Conservation (phyloP, 2,797 vertebrate species). For the Gymnodraco acuticeps region DNA sequence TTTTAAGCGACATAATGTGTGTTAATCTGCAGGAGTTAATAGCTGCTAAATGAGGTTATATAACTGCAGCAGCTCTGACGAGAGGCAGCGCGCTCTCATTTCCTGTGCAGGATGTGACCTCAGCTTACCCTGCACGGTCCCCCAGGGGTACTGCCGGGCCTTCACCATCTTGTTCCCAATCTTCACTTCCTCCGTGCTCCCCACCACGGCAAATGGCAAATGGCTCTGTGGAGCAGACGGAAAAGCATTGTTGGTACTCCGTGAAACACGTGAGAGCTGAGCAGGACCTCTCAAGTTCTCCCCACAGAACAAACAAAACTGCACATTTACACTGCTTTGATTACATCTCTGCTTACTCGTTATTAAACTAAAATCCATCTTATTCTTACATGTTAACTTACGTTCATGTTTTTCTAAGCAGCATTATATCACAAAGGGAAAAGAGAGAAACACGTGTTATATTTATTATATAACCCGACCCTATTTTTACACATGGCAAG, state of each 20-base stretch:
- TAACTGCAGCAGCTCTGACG: conserved; percentile 47
- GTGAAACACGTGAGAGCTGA: conserved; percentile 13
- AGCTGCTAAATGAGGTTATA: conserved; percentile 59
- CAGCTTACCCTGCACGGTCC: conserved; percentile 95
- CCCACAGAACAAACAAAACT: neutral
- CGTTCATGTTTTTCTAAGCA: neutral
- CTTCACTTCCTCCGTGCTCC: conserved; percentile 98
- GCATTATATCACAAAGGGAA: neutral
- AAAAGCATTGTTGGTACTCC: neutral
- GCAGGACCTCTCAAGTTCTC: neutral
- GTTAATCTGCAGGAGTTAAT: conserved; percentile 14
- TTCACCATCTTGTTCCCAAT: conserved; percentile 99
- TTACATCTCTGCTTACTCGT: neutral
- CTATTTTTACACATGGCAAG: conserved; percentile 6
- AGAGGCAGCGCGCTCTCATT: conserved; percentile 60
- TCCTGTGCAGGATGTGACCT: conserved; percentile 74
- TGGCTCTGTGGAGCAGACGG: conserved; percentile 88
- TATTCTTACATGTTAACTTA: neutral
- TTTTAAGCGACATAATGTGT: conserved; percentile 9
- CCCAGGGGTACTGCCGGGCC: conserved; percentile 98
- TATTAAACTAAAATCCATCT: neutral
- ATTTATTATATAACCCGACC: neutral
- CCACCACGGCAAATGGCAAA: conserved; percentile 97
- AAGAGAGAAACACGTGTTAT: neutral
- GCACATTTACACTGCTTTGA: neutral